A percentile compares a stretch with the other conserved stretches of the same genome.
Evolutionary conservation across 2,113 vertebrate species (phyloP).

Genomic region (Ariopsis seemanni): DNA sequence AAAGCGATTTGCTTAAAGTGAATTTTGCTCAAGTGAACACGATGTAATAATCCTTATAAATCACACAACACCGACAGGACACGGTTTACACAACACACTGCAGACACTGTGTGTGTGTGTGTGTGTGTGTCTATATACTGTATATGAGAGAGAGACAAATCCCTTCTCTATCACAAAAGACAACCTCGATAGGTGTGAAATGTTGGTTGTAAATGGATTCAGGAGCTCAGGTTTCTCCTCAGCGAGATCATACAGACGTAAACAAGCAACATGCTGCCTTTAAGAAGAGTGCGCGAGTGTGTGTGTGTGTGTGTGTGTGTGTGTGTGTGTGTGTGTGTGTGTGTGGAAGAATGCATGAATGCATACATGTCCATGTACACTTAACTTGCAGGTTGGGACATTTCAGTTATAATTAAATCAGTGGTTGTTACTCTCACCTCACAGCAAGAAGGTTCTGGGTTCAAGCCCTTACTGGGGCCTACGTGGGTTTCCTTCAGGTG

Average conservation of each 20-base stretch:
- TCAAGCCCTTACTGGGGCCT: too few species aligned
- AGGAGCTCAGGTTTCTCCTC: conserved; percentile 16
- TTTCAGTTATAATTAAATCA: too few species aligned
- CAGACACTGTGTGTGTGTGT: background rate
- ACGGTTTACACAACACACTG: conserved; percentile 45
- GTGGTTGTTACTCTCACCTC: too few species aligned
- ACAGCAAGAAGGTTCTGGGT: too few species aligned
- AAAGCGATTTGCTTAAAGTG: background rate
- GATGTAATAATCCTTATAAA: conserved; percentile 14
- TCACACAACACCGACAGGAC: background rate
- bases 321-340: conserved; percentile 21
- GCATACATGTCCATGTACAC: background rate
- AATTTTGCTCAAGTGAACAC: background rate
- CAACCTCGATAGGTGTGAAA: conserved; percentile 35
- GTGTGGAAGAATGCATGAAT: background rate
- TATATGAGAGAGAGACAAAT: too few species aligned
- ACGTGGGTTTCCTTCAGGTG: too few species aligned
- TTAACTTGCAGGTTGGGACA: too few species aligned
- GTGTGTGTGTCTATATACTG: background rate
- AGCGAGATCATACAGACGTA: background rate
- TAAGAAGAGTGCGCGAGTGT: background rate
- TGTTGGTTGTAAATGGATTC: conserved; percentile 34
- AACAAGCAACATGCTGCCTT: background rate
- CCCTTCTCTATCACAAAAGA: conserved; percentile 50
- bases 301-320: conserved; percentile 25